Conservation (phyloP, 2,888 invertebrate genomes). For the Xestoiulus laeticollis region DNA sequence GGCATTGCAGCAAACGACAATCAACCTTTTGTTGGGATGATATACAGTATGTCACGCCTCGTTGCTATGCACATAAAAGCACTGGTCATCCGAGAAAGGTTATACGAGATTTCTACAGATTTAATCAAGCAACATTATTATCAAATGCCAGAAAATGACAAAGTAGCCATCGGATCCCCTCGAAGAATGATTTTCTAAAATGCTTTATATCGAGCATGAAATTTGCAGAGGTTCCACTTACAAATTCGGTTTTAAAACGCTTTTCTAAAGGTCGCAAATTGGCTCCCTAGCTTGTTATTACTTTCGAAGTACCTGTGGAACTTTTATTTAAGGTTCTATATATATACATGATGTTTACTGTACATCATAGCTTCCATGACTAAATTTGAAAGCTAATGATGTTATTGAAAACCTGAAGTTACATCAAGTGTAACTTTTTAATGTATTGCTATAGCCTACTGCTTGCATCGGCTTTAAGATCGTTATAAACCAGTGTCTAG, state of each 20-base stretch:
- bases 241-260: neutral
- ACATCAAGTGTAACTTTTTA: too few relatives aligned
- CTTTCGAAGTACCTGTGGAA: too few relatives aligned
- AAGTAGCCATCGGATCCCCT: neutral
- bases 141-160: neutral
- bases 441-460: too few relatives aligned
- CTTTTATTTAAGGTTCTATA: too few relatives aligned
- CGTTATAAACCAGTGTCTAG: too few relatives aligned
- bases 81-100: neutral
- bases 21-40: neutral
- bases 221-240: neutral
- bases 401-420: too few relatives aligned
- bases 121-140: neutral
- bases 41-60: neutral
- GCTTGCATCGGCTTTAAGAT: too few relatives aligned
- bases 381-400: too few relatives aligned
- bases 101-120: neutral
- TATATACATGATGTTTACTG: too few relatives aligned
- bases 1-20: neutral
- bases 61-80: neutral
- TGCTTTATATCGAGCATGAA: neutral
- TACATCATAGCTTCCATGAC: too few relatives aligned
- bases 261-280: too few relatives aligned
- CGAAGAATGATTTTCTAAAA: neutral
- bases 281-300: too few relatives aligned